Percentiles rank a stretch among this genome's conserved stretches.
phyloP scores from a whole-genome alignment of 2,797 vertebrate species.

The Melanotaenia pygmaea region DNA sequence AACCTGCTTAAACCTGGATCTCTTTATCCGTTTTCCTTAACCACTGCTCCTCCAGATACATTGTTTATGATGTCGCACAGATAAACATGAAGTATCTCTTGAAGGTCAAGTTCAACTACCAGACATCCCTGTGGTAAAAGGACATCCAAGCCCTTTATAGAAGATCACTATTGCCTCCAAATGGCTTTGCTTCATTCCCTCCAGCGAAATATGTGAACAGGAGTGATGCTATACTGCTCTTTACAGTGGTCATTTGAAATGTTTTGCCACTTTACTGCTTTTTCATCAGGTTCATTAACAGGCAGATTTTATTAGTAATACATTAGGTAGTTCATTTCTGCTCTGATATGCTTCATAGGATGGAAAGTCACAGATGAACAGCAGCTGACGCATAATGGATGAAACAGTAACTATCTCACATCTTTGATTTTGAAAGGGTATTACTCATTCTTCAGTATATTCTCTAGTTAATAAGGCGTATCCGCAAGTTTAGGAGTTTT shows the following conservation, averaged over 20 bases:
- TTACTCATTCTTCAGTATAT: slow-evolving; percentile 29
- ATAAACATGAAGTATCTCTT: slow-evolving; percentile 96
- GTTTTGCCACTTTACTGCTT: slow-evolving; percentile 64
- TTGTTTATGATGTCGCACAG: slow-evolving; percentile 96
- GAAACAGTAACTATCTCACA: slow-evolving; percentile 14
- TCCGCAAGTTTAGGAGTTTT: slow-evolving; percentile 3
- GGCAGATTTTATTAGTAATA: slow-evolving; percentile 39
- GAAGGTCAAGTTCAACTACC: slow-evolving; percentile 98
- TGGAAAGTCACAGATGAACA: slow-evolving; percentile 9
- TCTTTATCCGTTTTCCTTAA: slow-evolving; percentile 80
- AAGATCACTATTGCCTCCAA: slow-evolving; percentile 48
- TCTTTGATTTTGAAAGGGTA: slow-evolving; percentile 10
- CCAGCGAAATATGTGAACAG: slow-evolving; percentile 42
- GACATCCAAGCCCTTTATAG: not conserved
- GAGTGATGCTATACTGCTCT: slow-evolving; percentile 29
- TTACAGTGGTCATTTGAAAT: slow-evolving; percentile 48
- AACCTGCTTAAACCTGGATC: not conserved
- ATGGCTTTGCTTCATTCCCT: slow-evolving; percentile 46
- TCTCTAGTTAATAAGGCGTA: slow-evolving; percentile 23
- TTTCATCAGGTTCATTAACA: slow-evolving; percentile 51
- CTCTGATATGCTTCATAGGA: slow-evolving; percentile 9
- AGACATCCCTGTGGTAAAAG: slow-evolving; percentile 93
- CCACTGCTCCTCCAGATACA: slow-evolving; percentile 87
- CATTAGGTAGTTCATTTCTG: slow-evolving; percentile 47
- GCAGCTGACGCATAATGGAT: slow-evolving; percentile 18